Evolutionary conservation across 2,797 vertebrate genomes (phyloP), one percentile per base, ranked within the genome.

Genomic region (Threskiornis aethiopicus): DNA sequence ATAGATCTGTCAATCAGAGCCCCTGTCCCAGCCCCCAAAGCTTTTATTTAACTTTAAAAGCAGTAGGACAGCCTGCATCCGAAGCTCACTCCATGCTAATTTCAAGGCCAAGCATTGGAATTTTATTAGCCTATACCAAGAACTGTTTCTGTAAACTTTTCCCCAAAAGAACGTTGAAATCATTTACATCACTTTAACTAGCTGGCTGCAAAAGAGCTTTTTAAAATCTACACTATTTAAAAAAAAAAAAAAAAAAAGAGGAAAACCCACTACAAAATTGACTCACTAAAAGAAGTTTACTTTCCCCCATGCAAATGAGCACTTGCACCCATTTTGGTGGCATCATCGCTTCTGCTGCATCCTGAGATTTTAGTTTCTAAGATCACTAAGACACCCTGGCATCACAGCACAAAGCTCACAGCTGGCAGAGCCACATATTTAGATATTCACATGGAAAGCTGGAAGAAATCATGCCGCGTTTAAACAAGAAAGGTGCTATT

Each of bases 91-190:
- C 77, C 0, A 0, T 39, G 52, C 25, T 70, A 33, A 65, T 85
- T 95, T 82, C 66, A 76, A 88, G 61, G 75, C 64, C 75, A 78
- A 81, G 10, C 31, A 46, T 0, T 26, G 33, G 75, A 75, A 85
- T 85, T 96, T 91, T 85, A 85, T 92, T 87, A 75, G 49, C 46
- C 81, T 85, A 21, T 79, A 96, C 78, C 75, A 89, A 93, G 58
- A 96, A 75, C 19, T 46, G 54, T 47, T 89, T 84, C 86, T 87
- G 46, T 83, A 93, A 93, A 89, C 75, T 93, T 81, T 79, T 67
- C 52, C 71, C 46, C 31, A 46, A 78, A 96, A 96, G 84, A 93
- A 91, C 76, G 91, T 81, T 83, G 58, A 94, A 95, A 94, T 57
- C 90, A 96, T 75, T 95, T 76, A 52, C 67, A 78, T 39, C 35